Conservation (phyloP, 1,140 invertebrate species). For the Nylanderia fulva region DNA sequence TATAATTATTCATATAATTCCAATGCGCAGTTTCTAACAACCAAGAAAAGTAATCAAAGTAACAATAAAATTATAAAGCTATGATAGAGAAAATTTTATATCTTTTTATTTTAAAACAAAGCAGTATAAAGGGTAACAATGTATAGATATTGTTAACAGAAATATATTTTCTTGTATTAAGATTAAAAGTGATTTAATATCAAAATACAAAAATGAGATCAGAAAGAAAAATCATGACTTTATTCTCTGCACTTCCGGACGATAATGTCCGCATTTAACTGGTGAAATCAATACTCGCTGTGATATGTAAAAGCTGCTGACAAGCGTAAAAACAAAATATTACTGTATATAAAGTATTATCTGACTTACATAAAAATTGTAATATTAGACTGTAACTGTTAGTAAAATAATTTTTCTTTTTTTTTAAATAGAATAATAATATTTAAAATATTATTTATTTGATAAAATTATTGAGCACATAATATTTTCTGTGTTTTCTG, state of each 20-base stretch:
- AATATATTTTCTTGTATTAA: background rate
- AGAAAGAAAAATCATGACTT: background rate
- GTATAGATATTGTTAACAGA: background rate
- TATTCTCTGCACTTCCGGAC: background rate
- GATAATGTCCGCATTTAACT: background rate
- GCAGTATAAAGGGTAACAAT: background rate
- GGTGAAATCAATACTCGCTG: background rate
- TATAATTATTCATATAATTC: no score
- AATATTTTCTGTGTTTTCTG: background rate
- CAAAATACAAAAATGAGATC: background rate
- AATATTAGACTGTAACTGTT: background rate
- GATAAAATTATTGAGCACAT: background rate
- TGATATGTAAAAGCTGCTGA: background rate
- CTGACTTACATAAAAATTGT: background rate
- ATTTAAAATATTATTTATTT: constrained; percentile 20
- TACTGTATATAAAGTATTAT: background rate
- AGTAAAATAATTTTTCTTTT: constrained; percentile 4
- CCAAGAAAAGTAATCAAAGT: background rate
- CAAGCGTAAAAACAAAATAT: background rate
- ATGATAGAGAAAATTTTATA: background rate
- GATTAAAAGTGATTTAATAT: no score
- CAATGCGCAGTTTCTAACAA: background rate
- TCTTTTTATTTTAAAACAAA: background rate
- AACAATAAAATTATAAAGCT: background rate
- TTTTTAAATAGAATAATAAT: background rate